These are phyloP conservation scores for Channa maculata DNA, from an alignment of 2,113 vertebrate species.

Conservation along the genomic window DNA sequence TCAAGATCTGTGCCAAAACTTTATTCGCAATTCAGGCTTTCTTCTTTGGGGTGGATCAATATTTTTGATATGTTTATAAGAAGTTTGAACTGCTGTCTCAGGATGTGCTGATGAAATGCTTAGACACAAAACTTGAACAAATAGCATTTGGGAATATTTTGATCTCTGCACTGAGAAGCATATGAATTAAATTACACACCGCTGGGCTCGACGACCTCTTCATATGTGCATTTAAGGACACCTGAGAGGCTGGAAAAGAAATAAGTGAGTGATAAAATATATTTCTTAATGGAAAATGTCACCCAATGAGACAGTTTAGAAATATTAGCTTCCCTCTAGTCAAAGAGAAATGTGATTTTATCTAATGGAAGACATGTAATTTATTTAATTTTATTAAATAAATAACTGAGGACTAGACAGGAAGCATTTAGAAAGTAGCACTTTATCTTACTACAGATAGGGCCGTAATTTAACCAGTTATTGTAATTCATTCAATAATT, in stretches of 20 bases:
- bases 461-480: neutral
- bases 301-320: neutral
- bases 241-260: neutral
- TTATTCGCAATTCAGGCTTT: neutral
- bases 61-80: neutral
- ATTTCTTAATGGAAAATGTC: slow-evolving; percentile 7
- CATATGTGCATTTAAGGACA: slow-evolving; percentile 8
- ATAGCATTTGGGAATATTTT: slow-evolving; percentile 1
- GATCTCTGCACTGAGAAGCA: slow-evolving; percentile 6
- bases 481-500: neutral
- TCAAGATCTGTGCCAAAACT: neutral
- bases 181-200: slow-evolving; percentile 16
- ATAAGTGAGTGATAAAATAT: neutral
- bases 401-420: neutral
- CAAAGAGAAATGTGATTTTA: slow-evolving; percentile 1
- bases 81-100: too few species aligned
- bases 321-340: neutral
- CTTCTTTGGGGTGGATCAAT: neutral
- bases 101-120: slow-evolving; percentile 19
- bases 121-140: slow-evolving; percentile 6
- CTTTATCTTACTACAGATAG: neutral
- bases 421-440: neutral
- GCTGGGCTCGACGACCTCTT: neutral
- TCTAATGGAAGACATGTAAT: neutral
- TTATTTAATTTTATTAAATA: neutral